Conservation (phyloP, 2,888 invertebrate species). For the Spodoptera littoralis region DNA sequence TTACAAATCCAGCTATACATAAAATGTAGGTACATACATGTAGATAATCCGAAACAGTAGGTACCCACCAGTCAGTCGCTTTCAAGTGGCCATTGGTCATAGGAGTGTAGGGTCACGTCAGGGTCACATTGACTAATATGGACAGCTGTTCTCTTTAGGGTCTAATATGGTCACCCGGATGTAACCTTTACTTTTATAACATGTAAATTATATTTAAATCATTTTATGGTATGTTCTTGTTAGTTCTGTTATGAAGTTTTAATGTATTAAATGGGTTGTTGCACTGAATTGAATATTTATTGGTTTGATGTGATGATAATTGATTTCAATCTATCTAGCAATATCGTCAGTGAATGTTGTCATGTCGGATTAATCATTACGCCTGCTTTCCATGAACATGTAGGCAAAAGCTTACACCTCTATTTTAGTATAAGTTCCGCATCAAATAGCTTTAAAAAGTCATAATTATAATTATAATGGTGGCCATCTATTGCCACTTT, state of each 20-base stretch:
- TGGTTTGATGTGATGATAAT: no score
- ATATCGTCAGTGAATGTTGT: no score
- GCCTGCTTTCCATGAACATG: no score
- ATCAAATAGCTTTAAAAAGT: no score
- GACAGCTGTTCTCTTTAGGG: conserved; percentile 56
- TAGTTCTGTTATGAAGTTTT: background rate
- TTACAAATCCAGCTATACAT: no score
- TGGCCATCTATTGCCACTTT: conserved; percentile 9
- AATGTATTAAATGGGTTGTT: no score
- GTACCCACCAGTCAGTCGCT: conserved; percentile 24
- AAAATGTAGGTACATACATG: no score
- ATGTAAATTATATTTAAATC: conserved; percentile 46
- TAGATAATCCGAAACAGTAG: conserved; percentile 4
- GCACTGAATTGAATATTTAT: no score
- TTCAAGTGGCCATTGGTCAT: conserved; percentile 40
- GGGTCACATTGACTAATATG: conserved; percentile 54
- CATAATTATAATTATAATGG: background rate
- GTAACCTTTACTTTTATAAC: conserved; percentile 44
- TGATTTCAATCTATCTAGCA: no score
- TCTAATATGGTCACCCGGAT: conserved; percentile 55
- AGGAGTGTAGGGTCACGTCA: conserved; percentile 51
- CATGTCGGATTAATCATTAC: no score
- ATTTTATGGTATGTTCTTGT: conserved; percentile 13
- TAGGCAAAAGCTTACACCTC: no score
- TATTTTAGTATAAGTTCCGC: no score